Percentiles rank a stretch among this genome's conserved stretches.
Evolutionary conservation across 2,888 invertebrate genomes (phyloP).

Genomic region (Lepas anatifera): DNA sequence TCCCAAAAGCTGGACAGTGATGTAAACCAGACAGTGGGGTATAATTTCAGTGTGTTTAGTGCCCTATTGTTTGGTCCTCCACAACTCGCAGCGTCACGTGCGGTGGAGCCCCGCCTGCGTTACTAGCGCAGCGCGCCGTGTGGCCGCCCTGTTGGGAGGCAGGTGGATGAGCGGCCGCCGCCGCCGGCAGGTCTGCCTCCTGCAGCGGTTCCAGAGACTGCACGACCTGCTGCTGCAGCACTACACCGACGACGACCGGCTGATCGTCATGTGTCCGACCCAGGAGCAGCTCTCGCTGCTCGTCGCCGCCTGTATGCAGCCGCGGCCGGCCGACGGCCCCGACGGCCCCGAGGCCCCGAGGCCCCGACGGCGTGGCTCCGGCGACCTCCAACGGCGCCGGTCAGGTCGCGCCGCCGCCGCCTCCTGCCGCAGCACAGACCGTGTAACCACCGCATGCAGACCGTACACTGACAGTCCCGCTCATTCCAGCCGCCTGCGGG

Average conservation of each 20-base stretch:
- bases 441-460: no score
- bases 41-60: no score
- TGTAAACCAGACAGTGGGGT: no score
- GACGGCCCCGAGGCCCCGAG: background rate
- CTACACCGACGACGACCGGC: slow-evolving; percentile 66
- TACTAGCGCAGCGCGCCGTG: no score
- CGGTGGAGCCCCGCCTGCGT: no score
- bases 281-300: slow-evolving; percentile 86
- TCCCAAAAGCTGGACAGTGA: no score
- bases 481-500: no score
- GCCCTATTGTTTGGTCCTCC: no score
- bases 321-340: background rate
- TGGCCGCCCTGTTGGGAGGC: no score
- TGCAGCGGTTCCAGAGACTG: slow-evolving; percentile 17
- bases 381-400: background rate
- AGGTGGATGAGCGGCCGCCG: no score
- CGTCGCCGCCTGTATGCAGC: slow-evolving; percentile 41
- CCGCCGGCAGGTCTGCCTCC: slow-evolving; percentile 13
- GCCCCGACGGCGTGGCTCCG: background rate
- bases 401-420: background rate
- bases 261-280: slow-evolving; percentile 79
- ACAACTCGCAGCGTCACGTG: no score
- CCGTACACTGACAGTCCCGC: no score
- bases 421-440: background rate
- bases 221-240: slow-evolving; percentile 42